Base-by-base conservation (phyloP, 1,140 invertebrate species). In the Zaprionus camerounensis region DNA sequence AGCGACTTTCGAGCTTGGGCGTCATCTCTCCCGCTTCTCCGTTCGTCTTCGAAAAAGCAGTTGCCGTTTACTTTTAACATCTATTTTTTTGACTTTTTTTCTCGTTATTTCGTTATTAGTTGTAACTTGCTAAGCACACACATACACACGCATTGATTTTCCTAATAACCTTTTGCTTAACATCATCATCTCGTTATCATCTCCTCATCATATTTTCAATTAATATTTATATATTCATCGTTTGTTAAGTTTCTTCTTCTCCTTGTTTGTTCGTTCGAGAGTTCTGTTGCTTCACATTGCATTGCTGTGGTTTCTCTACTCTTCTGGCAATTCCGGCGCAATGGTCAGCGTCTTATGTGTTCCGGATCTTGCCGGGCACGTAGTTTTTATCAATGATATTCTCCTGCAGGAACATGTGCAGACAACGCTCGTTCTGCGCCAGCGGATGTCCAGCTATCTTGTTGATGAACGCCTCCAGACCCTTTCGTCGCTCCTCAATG, bases 391-490 rank as follows among this genome's bases (percentile, higher is more conserved):
- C 99, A 93, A 99, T 99, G 79, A 96, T 95, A 59, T 96, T 96
- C 91, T 99, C 98, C 94, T 99, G 98, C 66, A 99, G 95, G 94
- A 99, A 99, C 97, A 99, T 99, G 92, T 99, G 99, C 86, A 99
- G 95, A 94, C 99, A 99, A 92, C 98, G 95, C 94, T 99, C 99
- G 94, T 99, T 99, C 94, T 99, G 99, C 55, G 99, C 99, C 91
- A 99, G 94, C n/a, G 99, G 99, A 94, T 99, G 99, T 62, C 99
- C 99, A 74, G 99, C 99, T 93, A 99, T 99, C 95, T 99, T 99
- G 94, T 99, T 99, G 81, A 99, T 97, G 94, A 99, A 99, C 85
- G 97, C 95, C 95, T 99, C 99, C 74, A 99, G 94, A 72, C 98
- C 98, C 96, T 99, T 99, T 93, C 98, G 96, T 86, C 99, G 95